Percentiles rank a stretch among this genome's conserved stretches.
These are phyloP conservation scores for Nylanderia fulva DNA, from an alignment of 1,140 invertebrate species.

Conservation along the genomic window DNA sequence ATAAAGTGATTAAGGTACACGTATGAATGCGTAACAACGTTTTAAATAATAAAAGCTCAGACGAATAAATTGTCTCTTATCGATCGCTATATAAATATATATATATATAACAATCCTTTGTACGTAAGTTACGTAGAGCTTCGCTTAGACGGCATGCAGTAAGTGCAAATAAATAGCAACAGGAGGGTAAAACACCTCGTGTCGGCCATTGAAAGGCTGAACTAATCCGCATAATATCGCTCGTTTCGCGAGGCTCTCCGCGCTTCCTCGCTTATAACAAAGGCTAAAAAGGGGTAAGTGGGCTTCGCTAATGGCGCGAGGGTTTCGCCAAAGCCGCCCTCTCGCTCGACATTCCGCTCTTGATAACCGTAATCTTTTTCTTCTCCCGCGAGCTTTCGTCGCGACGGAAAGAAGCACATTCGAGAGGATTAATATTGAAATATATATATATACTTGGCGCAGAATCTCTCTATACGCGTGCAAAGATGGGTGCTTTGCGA, in stretches of 20 bases:
- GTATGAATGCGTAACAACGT: not conserved
- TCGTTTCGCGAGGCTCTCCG: constrained; percentile 55
- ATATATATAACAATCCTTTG: not conserved
- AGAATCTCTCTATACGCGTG: too few species aligned
- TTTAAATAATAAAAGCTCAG: not conserved
- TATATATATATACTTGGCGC: not conserved
- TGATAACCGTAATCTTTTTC: constrained; percentile 55
- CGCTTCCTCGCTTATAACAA: constrained; percentile 43
- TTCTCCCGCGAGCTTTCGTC: constrained; percentile 32
- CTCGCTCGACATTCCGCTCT: constrained; percentile 28
- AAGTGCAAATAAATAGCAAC: constrained; percentile 53
- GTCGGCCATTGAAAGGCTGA: constrained; percentile 48
- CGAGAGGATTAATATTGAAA: not conserved
- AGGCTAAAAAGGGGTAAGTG: constrained; percentile 57
- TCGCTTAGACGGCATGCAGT: constrained; percentile 40
- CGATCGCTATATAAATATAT: constrained; percentile 31
- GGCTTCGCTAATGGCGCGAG: constrained; percentile 55
- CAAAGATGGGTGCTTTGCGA: not conserved
- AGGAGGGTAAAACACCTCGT: constrained; percentile 53
- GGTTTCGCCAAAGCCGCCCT: constrained; percentile 54
- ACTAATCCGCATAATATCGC: constrained; percentile 63
- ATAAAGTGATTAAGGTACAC: not conserved
- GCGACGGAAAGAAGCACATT: constrained; percentile 5
- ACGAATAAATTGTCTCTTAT: constrained; percentile 40
- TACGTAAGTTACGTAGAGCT: constrained; percentile 28